phyloP scores from a whole-genome alignment of 2,797 vertebrate species.

The Heteromormyrus szaboi region DNA sequence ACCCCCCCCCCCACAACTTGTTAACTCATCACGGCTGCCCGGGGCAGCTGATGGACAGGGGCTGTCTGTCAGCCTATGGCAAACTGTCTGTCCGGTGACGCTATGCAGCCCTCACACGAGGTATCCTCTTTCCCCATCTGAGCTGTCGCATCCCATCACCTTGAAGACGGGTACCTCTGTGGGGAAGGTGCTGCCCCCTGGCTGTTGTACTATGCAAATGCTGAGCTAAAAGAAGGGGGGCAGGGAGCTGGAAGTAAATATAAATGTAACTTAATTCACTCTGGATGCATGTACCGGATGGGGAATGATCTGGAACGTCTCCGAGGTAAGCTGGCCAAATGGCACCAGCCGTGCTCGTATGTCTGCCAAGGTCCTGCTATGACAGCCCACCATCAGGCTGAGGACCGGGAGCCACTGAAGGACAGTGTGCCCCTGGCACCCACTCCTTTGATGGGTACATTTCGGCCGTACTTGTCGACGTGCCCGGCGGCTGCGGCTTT shows the following conservation, averaged over 20 bases:
- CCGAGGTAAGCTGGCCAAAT: background rate
- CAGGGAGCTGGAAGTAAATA: background rate
- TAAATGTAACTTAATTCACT: background rate
- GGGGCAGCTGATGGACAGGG: background rate
- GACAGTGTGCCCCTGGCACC: background rate
- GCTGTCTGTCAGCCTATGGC: background rate
- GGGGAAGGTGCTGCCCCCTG: conserved; percentile 4
- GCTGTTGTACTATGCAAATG: background rate
- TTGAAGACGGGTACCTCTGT: background rate
- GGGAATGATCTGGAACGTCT: background rate
- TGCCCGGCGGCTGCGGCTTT: conserved; percentile 3
- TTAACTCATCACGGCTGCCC: background rate
- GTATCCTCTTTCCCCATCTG: background rate
- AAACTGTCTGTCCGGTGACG: background rate
- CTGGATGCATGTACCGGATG: background rate
- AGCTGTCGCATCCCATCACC: conserved; percentile 25
- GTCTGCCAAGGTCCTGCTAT: background rate
- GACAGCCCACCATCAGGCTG: background rate
- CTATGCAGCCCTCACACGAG: background rate
- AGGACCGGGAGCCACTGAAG: background rate
- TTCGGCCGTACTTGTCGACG: background rate
- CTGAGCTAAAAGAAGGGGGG: background rate
- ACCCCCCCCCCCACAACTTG: background rate
- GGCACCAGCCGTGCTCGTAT: background rate
- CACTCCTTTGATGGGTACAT: conserved; percentile 3